Percentiles rank a stretch among this genome's conserved stretches.
These are phyloP conservation scores for Acrocera orbiculus DNA, from an alignment of 2,888 invertebrate species.

Conservation along the genomic window DNA sequence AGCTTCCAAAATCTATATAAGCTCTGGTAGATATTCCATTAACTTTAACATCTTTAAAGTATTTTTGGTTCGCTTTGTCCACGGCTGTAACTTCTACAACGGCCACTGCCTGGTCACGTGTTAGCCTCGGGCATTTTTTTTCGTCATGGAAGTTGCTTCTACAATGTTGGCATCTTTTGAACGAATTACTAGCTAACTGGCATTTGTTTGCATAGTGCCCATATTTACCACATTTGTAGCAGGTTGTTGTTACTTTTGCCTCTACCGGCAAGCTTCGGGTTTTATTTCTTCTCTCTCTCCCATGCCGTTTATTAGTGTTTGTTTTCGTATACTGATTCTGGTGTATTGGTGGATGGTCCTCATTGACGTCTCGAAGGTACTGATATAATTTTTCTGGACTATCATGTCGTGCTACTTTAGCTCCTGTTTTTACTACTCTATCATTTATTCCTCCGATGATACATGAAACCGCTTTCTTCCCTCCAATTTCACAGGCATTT, in stretches of 20 bases:
- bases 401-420: constrained; percentile 1
- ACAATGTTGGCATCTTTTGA: no score
- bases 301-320: not conserved
- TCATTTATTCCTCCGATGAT: constrained; percentile 6
- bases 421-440: constrained; percentile 4
- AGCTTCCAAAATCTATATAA: constrained; percentile 1
- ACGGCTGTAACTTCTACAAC: not conserved
- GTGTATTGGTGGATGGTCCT: not conserved
- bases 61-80: no score
- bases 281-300: not conserved
- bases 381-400: no score
- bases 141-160: no score
- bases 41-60: no score
- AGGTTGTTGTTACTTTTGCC: no score
- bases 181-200: no score
- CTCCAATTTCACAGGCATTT: not conserved
- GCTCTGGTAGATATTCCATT: no score
- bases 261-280: not conserved
- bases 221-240: constrained; percentile 3
- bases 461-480: constrained; percentile 6
- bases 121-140: no score
- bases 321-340: not conserved
- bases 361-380: no score
- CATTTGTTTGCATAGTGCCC: constrained; percentile 5
- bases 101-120: no score